Base-by-base conservation (phyloP, 2,797 vertebrate species). In the Microctenopoma steveboyesi region DNA sequence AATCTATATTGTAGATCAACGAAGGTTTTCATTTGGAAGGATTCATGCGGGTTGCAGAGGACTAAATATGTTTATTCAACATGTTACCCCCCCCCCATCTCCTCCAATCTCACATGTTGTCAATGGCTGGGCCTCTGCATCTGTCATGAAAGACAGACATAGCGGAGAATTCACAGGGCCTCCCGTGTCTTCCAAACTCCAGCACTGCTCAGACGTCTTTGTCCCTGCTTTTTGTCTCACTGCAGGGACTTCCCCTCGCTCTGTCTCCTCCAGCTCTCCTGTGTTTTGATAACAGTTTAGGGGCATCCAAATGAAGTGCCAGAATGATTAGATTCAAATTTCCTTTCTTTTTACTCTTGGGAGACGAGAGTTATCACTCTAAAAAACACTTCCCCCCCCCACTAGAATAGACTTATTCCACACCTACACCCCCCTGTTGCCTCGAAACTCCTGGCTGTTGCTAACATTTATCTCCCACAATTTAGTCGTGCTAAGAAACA, bases 1-100 rank as follows among this genome's bases (percentile, higher is more conserved):
- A 69, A 82, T 84, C 82, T 79, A 78, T 87, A 82, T 73, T 86
- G 83, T 84, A 81, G 79, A 86, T 86, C 83, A 55, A 45, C 71
- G n/a, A 76, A 85, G 84, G 77, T 85, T 91, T 88, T 82, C 67
- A 78, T 82, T 85, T 64, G 43, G 75, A 72, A 69, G 56, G 73
- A 69, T 46, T 81, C 18, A 27, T 37, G 60, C 78, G 85, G 74
- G 52, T 48, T 58, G 73, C 22, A 30, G 49, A 47, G 68, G 71
- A 64, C 69, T 77, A 72, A 61, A 67, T 81, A 66, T 93, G 90
- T 94, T 94, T 93, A 92, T 92, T 87, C 88, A 88, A 84, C 79
- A 80, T 70, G 72, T 70, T 84, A 62, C 37, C 75, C 53, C 30
- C 12, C 14, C 5, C 5, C 7, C 30, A 33, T 4, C 28, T 30